phyloP scores from a whole-genome alignment of 2,113 vertebrate genomes.

The Puma concolor region DNA sequence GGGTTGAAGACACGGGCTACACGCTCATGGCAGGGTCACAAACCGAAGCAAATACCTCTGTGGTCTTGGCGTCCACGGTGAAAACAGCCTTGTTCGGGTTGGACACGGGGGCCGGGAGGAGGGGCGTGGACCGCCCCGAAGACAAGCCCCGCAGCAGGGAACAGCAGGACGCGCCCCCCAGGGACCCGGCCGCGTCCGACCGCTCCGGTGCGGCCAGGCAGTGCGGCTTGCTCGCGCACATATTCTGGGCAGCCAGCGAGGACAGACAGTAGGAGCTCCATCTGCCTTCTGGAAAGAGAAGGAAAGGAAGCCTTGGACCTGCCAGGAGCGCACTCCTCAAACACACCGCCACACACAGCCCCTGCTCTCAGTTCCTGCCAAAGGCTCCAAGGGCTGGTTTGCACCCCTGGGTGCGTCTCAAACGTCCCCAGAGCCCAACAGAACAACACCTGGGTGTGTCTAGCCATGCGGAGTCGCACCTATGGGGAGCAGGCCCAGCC shows the following conservation, averaged over 20 bases:
- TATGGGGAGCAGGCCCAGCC: background rate
- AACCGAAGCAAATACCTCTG: constrained; percentile 84
- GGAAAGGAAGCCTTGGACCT: background rate
- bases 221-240: constrained; percentile 76
- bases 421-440: background rate
- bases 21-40: accelerated
- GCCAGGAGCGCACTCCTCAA: background rate
- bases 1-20: background rate
- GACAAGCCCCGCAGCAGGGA: constrained; percentile 84
- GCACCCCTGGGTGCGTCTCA: accelerated
- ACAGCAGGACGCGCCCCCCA: constrained; percentile 81
- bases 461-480: background rate
- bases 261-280: constrained; percentile 86
- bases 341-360: background rate
- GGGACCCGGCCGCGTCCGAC: constrained; percentile 53
- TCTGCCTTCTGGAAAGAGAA: constrained; percentile 82
- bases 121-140: constrained; percentile 75
- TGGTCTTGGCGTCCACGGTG: constrained; percentile 87
- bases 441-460: background rate
- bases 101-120: constrained; percentile 73
- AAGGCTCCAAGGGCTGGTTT: background rate
- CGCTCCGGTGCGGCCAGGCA: constrained; percentile 35
- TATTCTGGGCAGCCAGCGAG: constrained; percentile 84
- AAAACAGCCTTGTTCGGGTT: constrained; percentile 91
- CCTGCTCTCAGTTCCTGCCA: background rate